Evolutionary conservation across 2,113 vertebrate genomes (phyloP).

Genomic region (Alexandromys fortis): DNA sequence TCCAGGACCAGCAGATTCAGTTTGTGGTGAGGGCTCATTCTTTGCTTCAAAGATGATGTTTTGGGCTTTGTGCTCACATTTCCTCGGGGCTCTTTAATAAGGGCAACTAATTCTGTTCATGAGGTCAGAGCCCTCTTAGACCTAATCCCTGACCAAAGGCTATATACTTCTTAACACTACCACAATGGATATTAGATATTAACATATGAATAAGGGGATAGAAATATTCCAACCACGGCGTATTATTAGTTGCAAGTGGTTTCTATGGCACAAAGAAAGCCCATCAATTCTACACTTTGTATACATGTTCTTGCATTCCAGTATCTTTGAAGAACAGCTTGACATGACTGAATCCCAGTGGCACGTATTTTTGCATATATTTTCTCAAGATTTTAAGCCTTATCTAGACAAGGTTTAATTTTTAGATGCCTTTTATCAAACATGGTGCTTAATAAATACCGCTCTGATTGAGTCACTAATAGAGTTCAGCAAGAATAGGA

Average conservation of each 20-base stretch:
- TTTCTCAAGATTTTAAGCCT: slow-evolving; percentile 11
- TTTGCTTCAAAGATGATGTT: neutral
- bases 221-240: neutral
- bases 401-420: neutral
- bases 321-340: neutral
- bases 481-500: slow-evolving; percentile 28
- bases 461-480: slow-evolving; percentile 37
- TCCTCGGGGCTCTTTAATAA: neutral
- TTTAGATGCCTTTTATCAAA: slow-evolving; percentile 50
- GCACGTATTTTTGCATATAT: neutral
- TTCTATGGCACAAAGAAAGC: neutral
- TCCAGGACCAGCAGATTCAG: neutral
- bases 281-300: slow-evolving; percentile 25
- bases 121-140: neutral
- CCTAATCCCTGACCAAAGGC: neutral
- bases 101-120: neutral
- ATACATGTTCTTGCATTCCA: slow-evolving; percentile 14
- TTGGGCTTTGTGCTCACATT: neutral
- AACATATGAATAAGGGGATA: neutral
- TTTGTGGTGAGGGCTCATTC: neutral
- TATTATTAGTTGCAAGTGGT: slow-evolving; percentile 43
- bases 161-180: neutral
- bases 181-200: neutral
- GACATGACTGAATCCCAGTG: neutral
- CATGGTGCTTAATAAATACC: slow-evolving; percentile 13